Evolutionary conservation across 2,113 vertebrate species (phyloP), one percentile per base, ranked within the genome.

Genomic region (Proterorhinus semilunaris): DNA sequence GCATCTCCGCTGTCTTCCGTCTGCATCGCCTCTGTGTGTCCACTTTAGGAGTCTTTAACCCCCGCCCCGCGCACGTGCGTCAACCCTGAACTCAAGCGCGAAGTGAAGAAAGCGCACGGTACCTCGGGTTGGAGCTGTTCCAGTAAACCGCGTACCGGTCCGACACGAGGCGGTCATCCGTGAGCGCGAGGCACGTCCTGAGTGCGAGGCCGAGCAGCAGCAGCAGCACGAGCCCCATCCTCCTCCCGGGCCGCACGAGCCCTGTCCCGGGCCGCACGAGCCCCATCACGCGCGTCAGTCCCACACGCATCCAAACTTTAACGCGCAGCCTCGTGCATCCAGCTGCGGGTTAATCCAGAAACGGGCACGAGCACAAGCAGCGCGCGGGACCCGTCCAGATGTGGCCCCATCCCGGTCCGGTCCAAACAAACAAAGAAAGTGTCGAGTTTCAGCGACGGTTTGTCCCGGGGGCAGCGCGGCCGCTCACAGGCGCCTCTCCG

Each of bases 41-140:
- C 21, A 21, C 21, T 21, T 21, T 21, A 5, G 27, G 4, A 36
- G 27, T 36, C 27, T 36, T 3, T 36, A 3, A 3, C 27, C 27
- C 27, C 4, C 27, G 27, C 27, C 27, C 27, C 27, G 27, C 4
- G 0, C 27, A 36, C 27, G 27, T 36, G 27, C 27, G 1, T 36
- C 27, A 36, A 36, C 27, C 27, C 27, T 1, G 4, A 36, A 36
- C 3, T 36, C 27, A 36, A 1, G 21, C 21, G 21, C 21, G 2
- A 36, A 36, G 27, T 36, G 1, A 36, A 5, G 3, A 36, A 36
- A 45, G 43, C 67, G 58, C 61, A 21, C 65, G 93, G 92, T 91
- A 96, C 95, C 96, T 95, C 84, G 95, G 94, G 89, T 96, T 97
- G 84, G 93, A 94, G 86, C 94, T 95, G 93, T 96, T 97, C 96